Evolutionary conservation across 2,113 vertebrate genomes (phyloP).

Genomic region (Raphicerus campestris): DNA sequence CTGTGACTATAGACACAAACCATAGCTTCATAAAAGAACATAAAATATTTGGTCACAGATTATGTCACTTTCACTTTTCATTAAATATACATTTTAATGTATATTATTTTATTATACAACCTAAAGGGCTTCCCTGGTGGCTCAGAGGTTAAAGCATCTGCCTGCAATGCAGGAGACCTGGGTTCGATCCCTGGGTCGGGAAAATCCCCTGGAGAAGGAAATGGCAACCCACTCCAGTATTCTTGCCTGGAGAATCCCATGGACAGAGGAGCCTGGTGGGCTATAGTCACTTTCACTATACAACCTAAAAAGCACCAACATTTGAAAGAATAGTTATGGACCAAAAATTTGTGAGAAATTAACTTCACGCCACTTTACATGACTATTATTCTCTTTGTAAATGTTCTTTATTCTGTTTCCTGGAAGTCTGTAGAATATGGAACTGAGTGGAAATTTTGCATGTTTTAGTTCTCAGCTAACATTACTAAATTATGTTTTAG

Average conservation of each 20-base stretch:
- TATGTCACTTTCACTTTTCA: background rate
- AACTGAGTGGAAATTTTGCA: slow-evolving; percentile 3
- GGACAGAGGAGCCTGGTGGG: no score
- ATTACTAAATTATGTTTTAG: slow-evolving; percentile 47
- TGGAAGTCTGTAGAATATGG: slow-evolving; percentile 21
- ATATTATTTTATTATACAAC: background rate
- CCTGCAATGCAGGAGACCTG: no score
- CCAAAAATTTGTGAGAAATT: background rate
- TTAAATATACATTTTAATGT: background rate
- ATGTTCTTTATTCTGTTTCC: background rate
- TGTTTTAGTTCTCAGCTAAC: slow-evolving; percentile 13
- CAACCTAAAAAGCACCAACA: background rate
- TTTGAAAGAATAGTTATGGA: background rate
- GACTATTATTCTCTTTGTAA: slow-evolving; percentile 27
- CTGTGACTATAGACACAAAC: background rate
- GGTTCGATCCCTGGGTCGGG: no score
- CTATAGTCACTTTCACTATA: background rate
- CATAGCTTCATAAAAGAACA: background rate
- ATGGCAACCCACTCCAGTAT: no score
- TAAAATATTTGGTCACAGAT: background rate
- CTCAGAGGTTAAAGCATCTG: no score
- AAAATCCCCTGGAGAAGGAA: no score
- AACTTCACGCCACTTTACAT: background rate
- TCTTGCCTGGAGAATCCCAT: no score
- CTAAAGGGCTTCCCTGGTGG: background rate